phyloP scores from a whole-genome alignment of 2,113 vertebrate species.

The Anser brachyrhynchus region DNA sequence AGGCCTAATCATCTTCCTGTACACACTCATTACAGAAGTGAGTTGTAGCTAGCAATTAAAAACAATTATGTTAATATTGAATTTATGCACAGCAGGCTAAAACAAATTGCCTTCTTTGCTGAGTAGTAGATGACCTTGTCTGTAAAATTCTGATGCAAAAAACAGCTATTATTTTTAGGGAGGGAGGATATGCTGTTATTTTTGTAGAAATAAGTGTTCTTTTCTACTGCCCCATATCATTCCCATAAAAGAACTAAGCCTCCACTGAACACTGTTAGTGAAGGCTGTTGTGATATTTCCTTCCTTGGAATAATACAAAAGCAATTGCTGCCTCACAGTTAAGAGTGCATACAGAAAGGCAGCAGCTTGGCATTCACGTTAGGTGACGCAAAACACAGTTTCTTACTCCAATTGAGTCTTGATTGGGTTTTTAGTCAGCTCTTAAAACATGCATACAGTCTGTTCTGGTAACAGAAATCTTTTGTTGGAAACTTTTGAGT shows the following conservation, averaged over 20 bases:
- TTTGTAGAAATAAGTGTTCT: neutral
- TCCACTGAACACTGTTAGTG: rapidly evolving
- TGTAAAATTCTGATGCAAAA: neutral
- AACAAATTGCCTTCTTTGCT: neutral
- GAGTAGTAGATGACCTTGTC: neutral
- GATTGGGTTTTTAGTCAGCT: neutral
- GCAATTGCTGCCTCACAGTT: neutral
- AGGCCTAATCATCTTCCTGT: conserved; percentile 17
- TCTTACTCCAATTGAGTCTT: neutral
- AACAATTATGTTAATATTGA: neutral
- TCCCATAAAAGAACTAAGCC: neutral
- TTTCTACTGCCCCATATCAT: neutral
- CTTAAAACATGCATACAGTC: neutral
- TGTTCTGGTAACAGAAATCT: neutral
- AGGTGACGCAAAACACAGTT: neutral
- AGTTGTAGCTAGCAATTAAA: neutral
- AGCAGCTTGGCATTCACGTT: neutral
- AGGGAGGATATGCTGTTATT: neutral
- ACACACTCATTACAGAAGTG: neutral
- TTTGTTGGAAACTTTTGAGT: neutral
- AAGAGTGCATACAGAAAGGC: neutral
- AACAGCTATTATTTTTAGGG: neutral
- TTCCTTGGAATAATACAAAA: neutral
- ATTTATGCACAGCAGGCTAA: neutral
- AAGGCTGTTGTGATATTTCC: neutral